Base-by-base conservation (phyloP, 2,888 invertebrate species). In the Pediacus dermestoides region DNA sequence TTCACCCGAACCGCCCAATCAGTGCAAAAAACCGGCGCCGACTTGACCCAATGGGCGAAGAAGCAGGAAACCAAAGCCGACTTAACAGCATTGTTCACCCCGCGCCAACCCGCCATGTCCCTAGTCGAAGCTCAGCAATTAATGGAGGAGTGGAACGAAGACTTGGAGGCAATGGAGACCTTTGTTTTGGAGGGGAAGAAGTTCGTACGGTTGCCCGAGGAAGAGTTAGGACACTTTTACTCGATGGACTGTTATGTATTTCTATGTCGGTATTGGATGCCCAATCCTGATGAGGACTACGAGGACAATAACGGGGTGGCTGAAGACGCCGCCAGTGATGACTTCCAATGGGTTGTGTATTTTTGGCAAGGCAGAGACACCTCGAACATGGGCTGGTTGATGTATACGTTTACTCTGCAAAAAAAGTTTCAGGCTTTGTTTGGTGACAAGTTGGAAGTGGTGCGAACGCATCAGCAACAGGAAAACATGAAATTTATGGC, bases 301-400 rank as follows among this genome's bases (percentile, higher is more conserved):
- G 67, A 75, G 6, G 72, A 77, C 2, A 72, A 76, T 2, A 57
- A 55, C 2, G 67, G 75, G 6, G 72, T 76, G 2, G 54, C 52
- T 2, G 65, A 66, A 37, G 61, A 66, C 0, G 28, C n/a, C 21
- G 58, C 60, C 8, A 48, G 44, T 30, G 60, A 60, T 61, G 70
- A 68, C 36, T 88, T 85, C 60, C 89, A 91, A 62, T 95, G 94
- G 73, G 90, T 95, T 30, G 96, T 97, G n/a, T 99, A 99, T 72
- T 99, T 99, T 74, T 99, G 99, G 99, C 99, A 99, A 72, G 97
- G 97, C 0, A 76, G 89, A 34, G 88, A 93, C 62, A 97, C 97
- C 2, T 85, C 88, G 44, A 97, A 99, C 71, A 99, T 99, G 96
- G 99, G 97, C 40, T 99, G 97, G 96, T 76, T 99, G 0, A 97